Evolutionary conservation across 2,888 invertebrate species (phyloP).

Genomic region (Alviniconcha strummeri): DNA sequence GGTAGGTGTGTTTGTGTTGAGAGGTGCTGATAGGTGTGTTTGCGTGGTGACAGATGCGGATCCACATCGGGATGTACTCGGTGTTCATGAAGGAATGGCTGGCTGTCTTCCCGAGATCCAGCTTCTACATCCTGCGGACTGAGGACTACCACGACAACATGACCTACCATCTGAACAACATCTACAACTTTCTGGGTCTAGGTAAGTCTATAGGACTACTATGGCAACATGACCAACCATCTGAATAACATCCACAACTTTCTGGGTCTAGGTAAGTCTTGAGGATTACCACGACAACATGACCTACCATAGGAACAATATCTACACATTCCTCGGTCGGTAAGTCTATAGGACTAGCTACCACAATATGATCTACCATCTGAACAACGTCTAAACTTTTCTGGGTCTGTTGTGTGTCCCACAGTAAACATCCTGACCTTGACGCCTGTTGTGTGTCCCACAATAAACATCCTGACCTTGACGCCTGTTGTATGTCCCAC

Average conservation of each 20-base stretch:
- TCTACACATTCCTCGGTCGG: constrained; percentile 45
- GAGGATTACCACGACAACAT: constrained; percentile 49
- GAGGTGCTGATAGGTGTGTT: too few species aligned
- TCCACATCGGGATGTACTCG: constrained; percentile 37
- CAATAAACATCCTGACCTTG: too few species aligned
- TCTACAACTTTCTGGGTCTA: constrained; percentile 44
- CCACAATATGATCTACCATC: too few species aligned
- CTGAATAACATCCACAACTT: too few species aligned
- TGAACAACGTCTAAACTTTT: too few species aligned
- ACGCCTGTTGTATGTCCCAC: too few species aligned
- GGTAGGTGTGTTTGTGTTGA: too few species aligned
- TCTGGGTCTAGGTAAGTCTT: too few species aligned
- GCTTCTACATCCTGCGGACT: constrained; percentile 46
- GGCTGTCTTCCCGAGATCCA: constrained; percentile 45
- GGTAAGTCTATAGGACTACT: constrained; percentile 38
- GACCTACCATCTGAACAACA: constrained; percentile 28
- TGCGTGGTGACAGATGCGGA: constrained; percentile 26
- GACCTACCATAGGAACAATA: constrained; percentile 25
- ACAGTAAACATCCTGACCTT: too few species aligned
- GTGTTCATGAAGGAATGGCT: constrained; percentile 51
- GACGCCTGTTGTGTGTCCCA: too few species aligned
- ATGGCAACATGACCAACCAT: too few species aligned
- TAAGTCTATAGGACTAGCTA: constrained; percentile 32
- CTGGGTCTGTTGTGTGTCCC: too few species aligned
- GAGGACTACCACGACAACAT: constrained; percentile 48